Evolutionary conservation across 1,140 invertebrate genomes (phyloP).

Genomic region (Drosophila baimaii): DNA sequence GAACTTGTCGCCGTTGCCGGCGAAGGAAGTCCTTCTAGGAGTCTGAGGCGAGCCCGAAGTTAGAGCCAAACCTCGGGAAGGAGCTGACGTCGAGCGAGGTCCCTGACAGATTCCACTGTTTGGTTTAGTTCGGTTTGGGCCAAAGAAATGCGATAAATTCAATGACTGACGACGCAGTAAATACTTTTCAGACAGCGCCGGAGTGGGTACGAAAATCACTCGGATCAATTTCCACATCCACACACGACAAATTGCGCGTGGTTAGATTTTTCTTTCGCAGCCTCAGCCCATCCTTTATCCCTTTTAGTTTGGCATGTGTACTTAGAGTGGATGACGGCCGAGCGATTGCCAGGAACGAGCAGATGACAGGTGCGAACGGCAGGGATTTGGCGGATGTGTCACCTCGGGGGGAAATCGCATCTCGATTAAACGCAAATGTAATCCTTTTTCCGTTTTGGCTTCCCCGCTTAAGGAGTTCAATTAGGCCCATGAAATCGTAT

Average conservation of each 20-base stretch:
- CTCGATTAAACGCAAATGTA: slow-evolving; percentile 10
- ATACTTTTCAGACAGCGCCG: slow-evolving; percentile 76
- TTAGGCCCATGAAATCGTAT: slow-evolving; percentile 10
- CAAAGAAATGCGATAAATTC: slow-evolving; percentile 80
- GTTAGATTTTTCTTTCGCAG: slow-evolving; percentile 69
- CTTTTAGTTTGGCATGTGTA: slow-evolving; percentile 45
- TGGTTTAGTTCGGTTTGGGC: slow-evolving; percentile 56
- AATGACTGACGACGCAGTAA: slow-evolving; percentile 81
- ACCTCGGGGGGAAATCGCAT: slow-evolving; percentile 1
- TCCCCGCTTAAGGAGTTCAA: slow-evolving; percentile 1
- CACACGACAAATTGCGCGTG: slow-evolving; percentile 78
- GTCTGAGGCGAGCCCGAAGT: slow-evolving; percentile 26
- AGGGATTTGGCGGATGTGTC: slow-evolving; percentile 14
- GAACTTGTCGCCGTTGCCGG: slow-evolving; percentile 70
- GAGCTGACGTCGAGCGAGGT: slow-evolving; percentile 42
- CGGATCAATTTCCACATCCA: slow-evolving; percentile 62
- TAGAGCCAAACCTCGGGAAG: slow-evolving; percentile 19
- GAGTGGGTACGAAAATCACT: slow-evolving; percentile 42
- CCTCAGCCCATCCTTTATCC: slow-evolving; percentile 29
- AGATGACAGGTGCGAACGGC: slow-evolving; percentile 47
- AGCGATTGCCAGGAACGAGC: not conserved
- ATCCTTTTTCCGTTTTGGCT: not conserved
- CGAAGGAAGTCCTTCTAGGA: slow-evolving; percentile 21
- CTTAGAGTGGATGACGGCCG: slow-evolving; percentile 4
- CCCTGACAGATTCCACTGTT: slow-evolving; percentile 60